Percentiles rank a stretch among this genome's conserved stretches.
phyloP scores from a whole-genome alignment of 2,888 invertebrate genomes.

The Plagodis pulveraria region DNA sequence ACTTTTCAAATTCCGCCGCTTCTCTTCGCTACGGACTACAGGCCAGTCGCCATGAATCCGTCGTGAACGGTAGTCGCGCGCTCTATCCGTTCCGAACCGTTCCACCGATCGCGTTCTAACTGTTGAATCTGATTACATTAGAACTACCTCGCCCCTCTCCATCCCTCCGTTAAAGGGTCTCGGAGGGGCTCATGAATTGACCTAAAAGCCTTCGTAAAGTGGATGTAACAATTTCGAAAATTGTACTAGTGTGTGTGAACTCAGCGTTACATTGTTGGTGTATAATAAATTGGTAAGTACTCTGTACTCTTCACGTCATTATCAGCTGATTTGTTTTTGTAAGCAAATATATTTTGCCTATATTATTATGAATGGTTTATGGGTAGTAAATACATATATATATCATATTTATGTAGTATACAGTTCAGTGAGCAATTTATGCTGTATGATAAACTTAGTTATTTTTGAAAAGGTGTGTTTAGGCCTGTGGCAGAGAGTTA shows the following conservation, averaged over 20 bases:
- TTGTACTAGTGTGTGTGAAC: conserved; percentile 23
- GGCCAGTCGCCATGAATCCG: conserved; percentile 58
- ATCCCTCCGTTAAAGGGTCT: conserved; percentile 28
- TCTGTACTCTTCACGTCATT: conserved; percentile 23
- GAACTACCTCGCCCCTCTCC: conserved; percentile 35
- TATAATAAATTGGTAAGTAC: conserved; percentile 32
- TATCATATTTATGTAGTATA: not conserved
- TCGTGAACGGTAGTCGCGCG: conserved; percentile 55
- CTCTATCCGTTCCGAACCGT: conserved; percentile 22
- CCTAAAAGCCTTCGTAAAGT: conserved; percentile 27
- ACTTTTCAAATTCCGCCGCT: conserved; percentile 25
- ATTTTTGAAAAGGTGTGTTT: conserved; percentile 14
- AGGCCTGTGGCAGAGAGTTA: no score
- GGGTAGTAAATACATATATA: not conserved
- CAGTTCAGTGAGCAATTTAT: conserved; percentile 12
- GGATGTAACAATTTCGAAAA: conserved; percentile 15
- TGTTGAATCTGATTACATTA: conserved; percentile 24
- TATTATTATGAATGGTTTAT: not conserved
- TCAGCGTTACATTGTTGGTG: conserved; percentile 17
- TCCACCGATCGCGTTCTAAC: conserved; percentile 40
- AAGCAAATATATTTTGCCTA: not conserved
- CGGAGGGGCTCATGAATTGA: conserved; percentile 34
- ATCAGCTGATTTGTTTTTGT: conserved; percentile 32
- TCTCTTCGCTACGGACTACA: conserved; percentile 2
- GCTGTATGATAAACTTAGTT: conserved; percentile 10